Percentiles rank a stretch among this genome's conserved stretches.
Evolutionary conservation across 2,888 invertebrate species (phyloP).

Genomic region (Melinaea menophilus): DNA sequence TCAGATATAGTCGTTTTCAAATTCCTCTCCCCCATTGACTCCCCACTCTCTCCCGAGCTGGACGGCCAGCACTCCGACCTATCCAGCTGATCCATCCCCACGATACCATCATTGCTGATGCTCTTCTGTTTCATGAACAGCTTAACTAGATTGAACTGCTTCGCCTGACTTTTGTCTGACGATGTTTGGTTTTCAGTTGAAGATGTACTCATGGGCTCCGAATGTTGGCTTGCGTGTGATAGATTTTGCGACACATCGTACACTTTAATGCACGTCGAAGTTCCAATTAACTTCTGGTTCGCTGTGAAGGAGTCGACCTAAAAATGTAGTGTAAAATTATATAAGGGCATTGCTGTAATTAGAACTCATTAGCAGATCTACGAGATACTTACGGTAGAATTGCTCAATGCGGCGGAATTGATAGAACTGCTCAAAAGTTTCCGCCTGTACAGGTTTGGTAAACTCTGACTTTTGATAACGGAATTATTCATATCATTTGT

Average conservation of each 20-base stretch:
- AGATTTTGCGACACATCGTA: slow-evolving; percentile 71
- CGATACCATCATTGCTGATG: slow-evolving; percentile 86
- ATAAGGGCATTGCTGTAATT: slow-evolving; percentile 23
- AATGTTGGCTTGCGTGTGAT: slow-evolving; percentile 67
- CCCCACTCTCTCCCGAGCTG: slow-evolving; percentile 80
- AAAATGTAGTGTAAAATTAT: slow-evolving; percentile 41
- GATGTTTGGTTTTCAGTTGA: slow-evolving; percentile 73
- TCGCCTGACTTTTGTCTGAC: slow-evolving; percentile 76
- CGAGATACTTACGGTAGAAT: slow-evolving; percentile 81
- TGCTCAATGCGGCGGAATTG: slow-evolving; percentile 79
- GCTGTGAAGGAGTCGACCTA: slow-evolving; percentile 73
- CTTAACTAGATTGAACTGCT: slow-evolving; percentile 89
- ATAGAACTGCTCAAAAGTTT: slow-evolving; percentile 73
- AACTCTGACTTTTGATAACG: slow-evolving; percentile 85
- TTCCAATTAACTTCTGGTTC: slow-evolving; percentile 67
- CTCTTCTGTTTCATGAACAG: slow-evolving; percentile 94
- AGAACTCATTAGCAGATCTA: slow-evolving; percentile 27
- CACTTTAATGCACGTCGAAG: slow-evolving; percentile 69
- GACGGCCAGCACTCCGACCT: slow-evolving; percentile 87
- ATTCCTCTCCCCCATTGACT: slow-evolving; percentile 73
- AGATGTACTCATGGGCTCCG: slow-evolving; percentile 75
- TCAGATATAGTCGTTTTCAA: slow-evolving; percentile 48
- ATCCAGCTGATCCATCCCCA: slow-evolving; percentile 85
- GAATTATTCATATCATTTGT: slow-evolving; percentile 78
- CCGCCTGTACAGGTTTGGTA: slow-evolving; percentile 84